phyloP scores from a whole-genome alignment of 1,140 invertebrate species.

The Trichomalopsis sarcophagae region DNA sequence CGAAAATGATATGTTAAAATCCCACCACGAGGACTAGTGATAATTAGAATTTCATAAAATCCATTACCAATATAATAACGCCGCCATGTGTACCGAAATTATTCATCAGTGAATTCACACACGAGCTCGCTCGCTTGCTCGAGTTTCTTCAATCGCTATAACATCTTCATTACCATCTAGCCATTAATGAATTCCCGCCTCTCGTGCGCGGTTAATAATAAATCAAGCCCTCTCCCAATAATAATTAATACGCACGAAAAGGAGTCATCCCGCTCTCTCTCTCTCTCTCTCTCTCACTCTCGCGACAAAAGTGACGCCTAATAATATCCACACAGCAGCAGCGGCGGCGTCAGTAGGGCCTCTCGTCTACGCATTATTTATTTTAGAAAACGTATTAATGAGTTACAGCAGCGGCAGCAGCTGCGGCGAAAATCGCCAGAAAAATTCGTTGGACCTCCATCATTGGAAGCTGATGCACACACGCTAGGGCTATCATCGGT shows the following conservation, averaged over 20 bases:
- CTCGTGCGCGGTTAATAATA: neutral
- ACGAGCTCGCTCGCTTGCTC: neutral
- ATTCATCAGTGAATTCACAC: neutral
- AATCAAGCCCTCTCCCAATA: conserved; percentile 17
- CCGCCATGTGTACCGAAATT: neutral
- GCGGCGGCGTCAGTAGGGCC: neutral
- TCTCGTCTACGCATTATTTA: conserved; percentile 23
- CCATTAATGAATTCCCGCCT: neutral
- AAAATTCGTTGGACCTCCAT: conserved; percentile 58
- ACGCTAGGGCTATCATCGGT: conserved; percentile 63
- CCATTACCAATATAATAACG: conserved; percentile 19
- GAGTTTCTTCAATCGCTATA: neutral
- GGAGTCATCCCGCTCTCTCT: neutral
- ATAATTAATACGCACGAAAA: conserved; percentile 11
- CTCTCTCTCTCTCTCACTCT: too few relatives aligned
- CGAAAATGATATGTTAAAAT: neutral
- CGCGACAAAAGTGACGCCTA: conserved; percentile 1
- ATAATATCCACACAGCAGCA: neutral
- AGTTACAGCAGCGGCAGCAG: conserved; percentile 12
- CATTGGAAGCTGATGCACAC: conserved; percentile 31
- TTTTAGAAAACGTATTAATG: conserved; percentile 43
- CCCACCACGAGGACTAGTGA: neutral
- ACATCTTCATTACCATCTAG: conserved; percentile 11
- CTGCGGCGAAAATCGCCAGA: conserved; percentile 47
- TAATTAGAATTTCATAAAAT: conserved; percentile 21